phyloP scores from a whole-genome alignment of 2,888 invertebrate genomes.

The Luffia ferchaultella region DNA sequence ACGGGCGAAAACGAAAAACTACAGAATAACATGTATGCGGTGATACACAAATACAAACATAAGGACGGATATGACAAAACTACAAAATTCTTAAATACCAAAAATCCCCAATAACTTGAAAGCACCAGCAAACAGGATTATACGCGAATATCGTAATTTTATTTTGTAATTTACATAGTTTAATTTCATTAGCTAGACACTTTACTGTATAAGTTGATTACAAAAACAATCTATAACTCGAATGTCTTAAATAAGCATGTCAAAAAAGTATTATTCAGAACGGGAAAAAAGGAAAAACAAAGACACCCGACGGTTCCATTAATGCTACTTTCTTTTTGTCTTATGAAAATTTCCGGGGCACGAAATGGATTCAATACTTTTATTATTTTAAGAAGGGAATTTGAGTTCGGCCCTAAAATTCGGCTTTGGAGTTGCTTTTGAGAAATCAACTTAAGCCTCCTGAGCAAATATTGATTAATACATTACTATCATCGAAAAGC shows the following conservation, averaged over 20 bases:
- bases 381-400: neutral
- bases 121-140: too few relatives aligned
- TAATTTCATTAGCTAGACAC: too few relatives aligned
- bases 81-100: too few relatives aligned
- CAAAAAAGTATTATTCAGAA: neutral
- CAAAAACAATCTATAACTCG: neutral
- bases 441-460: neutral
- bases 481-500: too few relatives aligned
- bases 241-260: neutral
- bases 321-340: neutral
- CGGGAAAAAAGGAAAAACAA: neutral
- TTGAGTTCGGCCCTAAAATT: neutral
- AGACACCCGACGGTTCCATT: neutral
- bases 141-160: too few relatives aligned
- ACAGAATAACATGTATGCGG: too few relatives aligned
- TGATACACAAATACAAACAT: too few relatives aligned
- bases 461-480: neutral
- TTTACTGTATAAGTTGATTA: too few relatives aligned
- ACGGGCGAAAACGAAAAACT: too few relatives aligned
- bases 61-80: too few relatives aligned
- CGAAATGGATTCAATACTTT: neutral
- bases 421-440: neutral
- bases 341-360: neutral
- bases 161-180: too few relatives aligned
- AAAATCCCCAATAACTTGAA: too few relatives aligned